Conservation (phyloP, 2,113 vertebrate genomes). For the Dicentrarchus labrax region DNA sequence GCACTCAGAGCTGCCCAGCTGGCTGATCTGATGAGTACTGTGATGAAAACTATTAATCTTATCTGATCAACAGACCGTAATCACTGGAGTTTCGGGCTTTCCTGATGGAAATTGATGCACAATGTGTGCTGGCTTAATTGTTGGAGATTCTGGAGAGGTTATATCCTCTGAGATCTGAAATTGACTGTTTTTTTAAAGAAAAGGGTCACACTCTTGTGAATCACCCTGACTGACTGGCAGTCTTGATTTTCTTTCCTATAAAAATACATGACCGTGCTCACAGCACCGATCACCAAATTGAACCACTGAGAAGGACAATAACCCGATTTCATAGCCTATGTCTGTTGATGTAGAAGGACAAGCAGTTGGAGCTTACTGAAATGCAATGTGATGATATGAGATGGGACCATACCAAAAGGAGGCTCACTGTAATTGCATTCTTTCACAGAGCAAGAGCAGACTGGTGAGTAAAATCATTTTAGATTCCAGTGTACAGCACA, state of each 20-base stretch:
- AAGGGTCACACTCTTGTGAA: background rate
- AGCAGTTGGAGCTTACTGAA: background rate
- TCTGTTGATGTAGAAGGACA: background rate
- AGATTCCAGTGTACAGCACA: background rate
- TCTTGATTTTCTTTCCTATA: too few relatives aligned
- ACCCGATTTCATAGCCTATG: background rate
- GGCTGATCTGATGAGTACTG: background rate
- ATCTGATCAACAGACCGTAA: background rate
- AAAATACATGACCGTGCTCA: background rate
- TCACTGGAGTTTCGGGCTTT: background rate
- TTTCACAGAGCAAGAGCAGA: background rate
- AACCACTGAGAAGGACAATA: background rate
- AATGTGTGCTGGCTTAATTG: background rate
- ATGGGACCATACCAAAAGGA: background rate
- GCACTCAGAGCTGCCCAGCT: background rate
- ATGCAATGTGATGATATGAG: background rate
- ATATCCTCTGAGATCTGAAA: background rate
- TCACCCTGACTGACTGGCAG: too few relatives aligned
- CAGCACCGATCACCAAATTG: background rate
- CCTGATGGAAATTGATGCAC: background rate
- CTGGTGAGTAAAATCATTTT: background rate
- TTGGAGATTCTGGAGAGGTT: background rate
- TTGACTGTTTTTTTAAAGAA: background rate
- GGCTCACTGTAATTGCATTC: background rate
- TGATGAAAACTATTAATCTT: background rate